Conservation (phyloP, 64 coral and sea anemone genomes). For the Hydrozoanthus tunicans region DNA sequence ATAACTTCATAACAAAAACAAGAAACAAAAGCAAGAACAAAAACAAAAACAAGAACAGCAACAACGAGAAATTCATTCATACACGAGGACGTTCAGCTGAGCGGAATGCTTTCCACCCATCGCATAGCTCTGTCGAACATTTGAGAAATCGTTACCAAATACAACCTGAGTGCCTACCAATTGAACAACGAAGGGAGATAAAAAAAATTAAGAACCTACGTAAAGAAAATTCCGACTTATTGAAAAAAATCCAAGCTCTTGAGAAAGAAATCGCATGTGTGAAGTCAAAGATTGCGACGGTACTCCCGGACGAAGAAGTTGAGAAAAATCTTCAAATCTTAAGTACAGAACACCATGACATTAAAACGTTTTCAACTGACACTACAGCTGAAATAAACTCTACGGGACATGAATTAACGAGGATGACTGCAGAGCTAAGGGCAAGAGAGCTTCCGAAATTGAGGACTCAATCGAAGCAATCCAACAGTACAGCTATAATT, state of each 20-base stretch:
- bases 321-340: slow-evolving; percentile 28
- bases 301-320: background rate
- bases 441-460: slow-evolving; percentile 2
- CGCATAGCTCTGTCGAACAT: background rate
- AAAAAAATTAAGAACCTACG: background rate
- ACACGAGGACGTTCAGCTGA: background rate
- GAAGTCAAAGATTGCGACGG: slow-evolving; percentile 12
- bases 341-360: slow-evolving; percentile 17
- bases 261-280: background rate
- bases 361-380: background rate
- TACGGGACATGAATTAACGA: background rate
- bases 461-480: slow-evolving; percentile 21
- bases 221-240: slow-evolving; percentile 12
- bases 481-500: slow-evolving; percentile 47
- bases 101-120: background rate
- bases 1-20: too few relatives aligned
- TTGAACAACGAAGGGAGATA: background rate
- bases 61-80: too few relatives aligned
- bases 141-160: background rate
- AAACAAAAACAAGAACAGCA: too few relatives aligned
- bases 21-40: too few relatives aligned
- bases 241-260: slow-evolving; percentile 2
- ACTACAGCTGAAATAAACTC: slow-evolving; percentile 9
- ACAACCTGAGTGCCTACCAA: background rate
- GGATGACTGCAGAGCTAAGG: background rate